Evolutionary conservation across 2,797 vertebrate genomes (phyloP).

Genomic region (Crenuchus spilurus): DNA sequence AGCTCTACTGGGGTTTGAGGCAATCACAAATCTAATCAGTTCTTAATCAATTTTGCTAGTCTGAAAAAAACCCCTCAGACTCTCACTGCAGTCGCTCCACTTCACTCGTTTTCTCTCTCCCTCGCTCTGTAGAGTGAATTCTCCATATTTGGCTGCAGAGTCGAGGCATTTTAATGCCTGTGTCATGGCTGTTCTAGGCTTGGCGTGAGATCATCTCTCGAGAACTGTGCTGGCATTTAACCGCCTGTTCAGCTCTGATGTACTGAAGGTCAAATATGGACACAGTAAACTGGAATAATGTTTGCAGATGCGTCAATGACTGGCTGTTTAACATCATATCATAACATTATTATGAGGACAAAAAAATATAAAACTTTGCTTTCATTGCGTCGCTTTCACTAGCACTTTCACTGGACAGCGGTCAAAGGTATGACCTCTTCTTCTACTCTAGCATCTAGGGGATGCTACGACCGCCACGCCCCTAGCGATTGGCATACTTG

Average conservation of each 20-base stretch:
- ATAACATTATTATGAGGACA: no score
- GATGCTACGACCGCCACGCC: no score
- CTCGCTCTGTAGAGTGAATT: not conserved
- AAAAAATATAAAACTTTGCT: no score
- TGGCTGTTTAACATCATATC: no score
- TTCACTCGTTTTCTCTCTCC: constrained; percentile 26
- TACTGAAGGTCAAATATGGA: constrained; percentile 21
- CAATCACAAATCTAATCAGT: constrained; percentile 70
- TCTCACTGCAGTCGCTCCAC: constrained; percentile 15
- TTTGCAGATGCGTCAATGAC: not conserved
- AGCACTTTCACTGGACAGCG: no score
- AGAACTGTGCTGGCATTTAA: constrained; percentile 13
- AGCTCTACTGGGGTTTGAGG: constrained; percentile 29
- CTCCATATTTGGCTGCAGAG: not conserved
- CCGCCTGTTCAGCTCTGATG: not conserved
- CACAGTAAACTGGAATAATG: not conserved
- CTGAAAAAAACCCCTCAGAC: constrained; percentile 28
- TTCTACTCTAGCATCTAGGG: no score
- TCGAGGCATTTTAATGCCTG: constrained; percentile 2
- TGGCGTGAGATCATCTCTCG: not conserved
- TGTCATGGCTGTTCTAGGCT: not conserved
- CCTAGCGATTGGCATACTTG: no score
- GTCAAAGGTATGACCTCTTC: no score
- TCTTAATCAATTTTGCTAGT: constrained; percentile 73
- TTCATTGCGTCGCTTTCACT: no score